Conservation (phyloP, 2,888 invertebrate genomes). For the Seira sanloemensis region DNA sequence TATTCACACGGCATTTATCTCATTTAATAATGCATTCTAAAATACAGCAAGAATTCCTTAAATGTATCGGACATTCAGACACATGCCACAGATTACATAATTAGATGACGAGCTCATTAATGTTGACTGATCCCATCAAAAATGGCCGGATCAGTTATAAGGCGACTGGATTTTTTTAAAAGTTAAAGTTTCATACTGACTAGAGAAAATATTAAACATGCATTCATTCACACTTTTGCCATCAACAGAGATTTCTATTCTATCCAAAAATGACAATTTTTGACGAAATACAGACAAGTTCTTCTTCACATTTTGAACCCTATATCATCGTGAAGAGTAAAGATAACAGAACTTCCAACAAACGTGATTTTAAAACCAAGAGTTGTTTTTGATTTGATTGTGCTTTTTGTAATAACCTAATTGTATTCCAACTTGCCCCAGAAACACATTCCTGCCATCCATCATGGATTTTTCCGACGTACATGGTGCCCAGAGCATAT, state of each 20-base stretch:
- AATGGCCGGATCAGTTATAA: neutral
- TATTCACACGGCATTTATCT: neutral
- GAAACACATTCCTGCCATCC: constrained; percentile 66
- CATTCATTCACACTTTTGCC: neutral
- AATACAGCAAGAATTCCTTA: neutral
- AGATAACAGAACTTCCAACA: constrained; percentile 14
- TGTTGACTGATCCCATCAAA: neutral
- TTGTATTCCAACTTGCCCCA: constrained; percentile 57
- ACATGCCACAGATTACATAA: too few species aligned
- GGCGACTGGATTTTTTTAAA: neutral
- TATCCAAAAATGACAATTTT: neutral
- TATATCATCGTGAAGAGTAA: neutral
- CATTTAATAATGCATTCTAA: too few species aligned
- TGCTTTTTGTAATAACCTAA: constrained; percentile 9
- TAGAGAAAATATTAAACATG: too few species aligned
- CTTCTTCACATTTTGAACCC: too few species aligned
- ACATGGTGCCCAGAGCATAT: constrained; percentile 62
- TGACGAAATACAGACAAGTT: too few species aligned
- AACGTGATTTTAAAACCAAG: neutral
- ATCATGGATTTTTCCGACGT: constrained; percentile 64
- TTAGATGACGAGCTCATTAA: neutral
- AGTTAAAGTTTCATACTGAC: neutral
- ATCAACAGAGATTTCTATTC: too few species aligned
- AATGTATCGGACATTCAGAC: neutral
- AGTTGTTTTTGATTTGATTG: neutral